Evolutionary conservation across 2,113 vertebrate genomes (phyloP), one percentile per base, ranked within the genome.

Genomic region (Phyllostomus discolor): DNA sequence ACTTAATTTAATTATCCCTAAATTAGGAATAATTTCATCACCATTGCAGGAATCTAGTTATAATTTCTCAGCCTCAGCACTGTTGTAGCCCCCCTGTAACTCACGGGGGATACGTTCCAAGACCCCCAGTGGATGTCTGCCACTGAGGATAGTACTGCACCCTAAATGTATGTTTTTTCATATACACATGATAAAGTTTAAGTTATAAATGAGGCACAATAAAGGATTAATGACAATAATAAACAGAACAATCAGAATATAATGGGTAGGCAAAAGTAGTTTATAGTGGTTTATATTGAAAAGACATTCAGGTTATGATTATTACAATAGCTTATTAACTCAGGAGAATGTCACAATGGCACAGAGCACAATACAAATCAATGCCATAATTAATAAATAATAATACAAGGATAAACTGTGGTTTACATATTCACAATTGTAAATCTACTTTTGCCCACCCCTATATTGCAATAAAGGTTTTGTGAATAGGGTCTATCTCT

Each of bases 1-100:
- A 19, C 33, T 70, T 52, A 5, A 17, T 50, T 64, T 88, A 79
- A 80, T 48, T 48, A 69, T 62, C 10, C 19, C 33, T 89, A 26
- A 79, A 54, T 46, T 50, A 14, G 20, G 15, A 95, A 72, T 72
- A 73, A 79, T 66, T 41, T 4, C 2, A 57, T 57, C 2, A 76
- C 16, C 22, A 1, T 72, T 69, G 7, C 52, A 43, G 76, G 9
- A 48, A 0, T 20, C 19, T 67, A 67, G 7, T 38, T 67, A 72
- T 20, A 0, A 6, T 35, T 90, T 76, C 59, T n/a, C 57, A 72
- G 33, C n/a, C 7, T 43, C 0, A 0, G 12, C 1, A 31, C 6
- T 28, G 38, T 41, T 59, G 15, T 41, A 28, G 52, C 9, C 24
- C n/a, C 14, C 7, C n/a, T 24, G 9, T 57, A 57, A 57, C 57